Base-by-base conservation (phyloP, 2,797 vertebrate genomes). In the Bradypus variegatus region DNA sequence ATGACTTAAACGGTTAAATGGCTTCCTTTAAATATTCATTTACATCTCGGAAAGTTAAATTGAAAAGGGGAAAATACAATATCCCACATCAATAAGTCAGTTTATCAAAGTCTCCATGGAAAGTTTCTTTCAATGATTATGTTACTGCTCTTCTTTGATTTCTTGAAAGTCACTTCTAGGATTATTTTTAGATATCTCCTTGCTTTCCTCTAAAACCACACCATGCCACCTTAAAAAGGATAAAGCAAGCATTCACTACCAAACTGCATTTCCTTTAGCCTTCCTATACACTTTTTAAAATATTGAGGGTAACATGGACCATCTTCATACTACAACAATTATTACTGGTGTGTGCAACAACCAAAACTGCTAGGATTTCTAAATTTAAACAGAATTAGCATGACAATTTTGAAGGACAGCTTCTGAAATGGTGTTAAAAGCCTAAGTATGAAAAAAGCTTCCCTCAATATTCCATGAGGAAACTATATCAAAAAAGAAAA, bases 171-270 rank as follows among this genome's bases (percentile, higher is more conserved):
- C 81, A 73, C 75, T 91, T 90, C 50, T 0, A 82, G 48, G 33
- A 73, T 77, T 83, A 45, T 77, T 92, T 90, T 92, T 78, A 91
- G 82, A 72, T 29, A 5, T 21, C 72, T 79, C 53, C 92, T 67
- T 41, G 45, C 53, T 91, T 78, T 82, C 76, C n/a, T 93, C 93
- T 93, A 76, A 95, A 93, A 76, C 27, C 7, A 18, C n/a, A 69
- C 36, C 33, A 12, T 36, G 45, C 70, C 78, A 88, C n/a, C 80
- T 18, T 58, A 75, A 91, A 91, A 76, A 88, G 69, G 12, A 79
- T 31, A 87, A 67, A 41, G 16, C 78, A 85, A 70, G 58, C 60
- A 72, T 29, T 77, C 53, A 89, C 77, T 79, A 38, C 72, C 67
- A 89, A 65, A 69, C 55, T 62, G 58, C 72, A 80, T 62, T 84